These are phyloP conservation scores for Physocephala rufipes DNA, from an alignment of 2,888 invertebrate genomes.

Conservation along the genomic window DNA sequence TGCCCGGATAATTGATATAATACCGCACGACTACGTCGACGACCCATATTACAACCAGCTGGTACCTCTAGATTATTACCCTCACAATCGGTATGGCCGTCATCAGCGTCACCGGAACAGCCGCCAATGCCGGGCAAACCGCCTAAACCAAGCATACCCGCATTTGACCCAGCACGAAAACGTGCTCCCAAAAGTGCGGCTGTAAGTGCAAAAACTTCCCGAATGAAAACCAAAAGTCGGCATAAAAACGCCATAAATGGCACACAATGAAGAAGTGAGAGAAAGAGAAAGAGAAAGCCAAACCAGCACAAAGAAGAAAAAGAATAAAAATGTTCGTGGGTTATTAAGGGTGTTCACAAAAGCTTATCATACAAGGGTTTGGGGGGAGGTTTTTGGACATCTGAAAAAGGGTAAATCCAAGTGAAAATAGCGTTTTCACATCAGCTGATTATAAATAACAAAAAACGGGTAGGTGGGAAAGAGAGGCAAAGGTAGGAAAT, in stretches of 20 bases:
- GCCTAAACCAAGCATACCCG: conserved; percentile 74
- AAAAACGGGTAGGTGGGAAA: background rate
- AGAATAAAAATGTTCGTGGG: conserved; percentile 34
- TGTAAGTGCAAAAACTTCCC: conserved; percentile 69
- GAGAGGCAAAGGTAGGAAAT: background rate
- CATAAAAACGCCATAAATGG: conserved; percentile 29
- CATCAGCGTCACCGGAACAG: conserved; percentile 45
- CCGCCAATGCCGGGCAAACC: conserved; percentile 54
- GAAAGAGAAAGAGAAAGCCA: conserved; percentile 19
- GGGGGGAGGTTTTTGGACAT: conserved; percentile 40
- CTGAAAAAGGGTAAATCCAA: background rate
- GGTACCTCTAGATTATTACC: conserved; percentile 78
- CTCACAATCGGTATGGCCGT: conserved; percentile 77
- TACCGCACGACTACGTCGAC: conserved; percentile 92
- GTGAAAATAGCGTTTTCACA: background rate
- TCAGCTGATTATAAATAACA: conserved; percentile 7
- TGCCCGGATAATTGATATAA: conserved; percentile 96
- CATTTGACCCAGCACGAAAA: conserved; percentile 79
- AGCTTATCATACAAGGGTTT: conserved; percentile 14
- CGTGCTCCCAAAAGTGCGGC: conserved; percentile 82
- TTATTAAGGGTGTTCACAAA: conserved; percentile 34
- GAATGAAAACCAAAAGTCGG: conserved; percentile 40
- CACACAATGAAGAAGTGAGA: conserved; percentile 22
- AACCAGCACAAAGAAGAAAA: conserved; percentile 16
- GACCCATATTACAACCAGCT: conserved; percentile 88